These are phyloP conservation scores for Vulpes ferrilata DNA, from an alignment of 2,113 vertebrate genomes.

Conservation along the genomic window DNA sequence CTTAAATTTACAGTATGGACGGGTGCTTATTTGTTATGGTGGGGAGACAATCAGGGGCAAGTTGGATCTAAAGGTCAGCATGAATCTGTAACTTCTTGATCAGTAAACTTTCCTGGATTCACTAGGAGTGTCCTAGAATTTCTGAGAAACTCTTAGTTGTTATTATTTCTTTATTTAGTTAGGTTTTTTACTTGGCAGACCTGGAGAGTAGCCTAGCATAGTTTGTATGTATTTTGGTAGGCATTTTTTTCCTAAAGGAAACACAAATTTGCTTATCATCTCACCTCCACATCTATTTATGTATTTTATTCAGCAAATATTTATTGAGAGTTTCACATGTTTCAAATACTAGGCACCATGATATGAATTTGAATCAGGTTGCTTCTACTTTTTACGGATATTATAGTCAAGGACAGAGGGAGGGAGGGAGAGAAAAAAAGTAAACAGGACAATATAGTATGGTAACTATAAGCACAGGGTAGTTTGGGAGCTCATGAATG, in stretches of 20 bases:
- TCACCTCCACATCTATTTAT: neutral
- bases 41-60: neutral
- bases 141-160: neutral
- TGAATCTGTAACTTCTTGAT: neutral
- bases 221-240: neutral
- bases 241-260: neutral
- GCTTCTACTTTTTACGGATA: constrained; percentile 7
- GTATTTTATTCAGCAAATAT: neutral
- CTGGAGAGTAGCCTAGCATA: neutral
- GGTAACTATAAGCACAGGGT: neutral
- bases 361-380: neutral
- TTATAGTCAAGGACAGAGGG: neutral
- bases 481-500: neutral
- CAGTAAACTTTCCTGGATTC: neutral
- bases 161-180: neutral
- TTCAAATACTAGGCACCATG: neutral
- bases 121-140: neutral
- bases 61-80: neutral
- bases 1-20: neutral
- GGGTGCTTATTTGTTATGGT: neutral
- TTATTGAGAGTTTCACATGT: neutral
- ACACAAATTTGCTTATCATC: neutral
- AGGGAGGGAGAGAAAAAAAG: neutral
- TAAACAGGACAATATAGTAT: neutral
- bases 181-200: neutral